Evolutionary conservation across 2,888 invertebrate species (phyloP), one percentile per base, ranked within the genome.

Genomic region (Caenorhabditis virilis): DNA sequence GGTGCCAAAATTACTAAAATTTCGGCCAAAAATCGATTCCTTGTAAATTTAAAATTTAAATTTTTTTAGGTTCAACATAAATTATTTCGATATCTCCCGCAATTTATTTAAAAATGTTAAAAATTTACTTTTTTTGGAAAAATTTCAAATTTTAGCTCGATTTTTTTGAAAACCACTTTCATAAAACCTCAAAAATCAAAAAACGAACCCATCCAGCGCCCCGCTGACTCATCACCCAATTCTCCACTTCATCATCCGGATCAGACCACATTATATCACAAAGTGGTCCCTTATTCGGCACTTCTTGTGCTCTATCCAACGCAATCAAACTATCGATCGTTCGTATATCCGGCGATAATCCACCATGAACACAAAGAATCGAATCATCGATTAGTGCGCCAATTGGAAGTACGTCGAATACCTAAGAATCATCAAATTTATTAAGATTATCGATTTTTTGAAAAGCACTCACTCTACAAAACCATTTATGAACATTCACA

Each of bases 241-340:
- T 89, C 66, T 93, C 91, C 55, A 95, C 91, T 83, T 97, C 95
- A 83, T 97, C 95, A 83, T 97, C 95, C 30, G 98, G 98, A 86
- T 98, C 98, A 4, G 97, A 97, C 98, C 98, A 98, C 50, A 98
- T 91, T 74, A 99, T 88, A 84, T 97, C 98, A 88, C 97, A 95
- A 85, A 95, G 93, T 47, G 94, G 92, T 66, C 97, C 98, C 88
- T 61, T 59, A 13, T 70, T 66, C 1, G 79, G 79, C 18, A 80
- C 73, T 56, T 80, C 80, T 38, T 61, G 54, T 16, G 58, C 62
- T 55, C 76, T 54, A 26, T 75, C 65, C 13, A 77, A 51, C 9
- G 60, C 43, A 43, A 70, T 61, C 35, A 76, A 55, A 30, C 67
- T 66, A 87, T 98, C 98, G 76, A 99, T 87, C 62, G 95, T 93